Evolutionary conservation across 2,888 invertebrate species (phyloP).

Genomic region (Poecilobothrus nobilitatus): DNA sequence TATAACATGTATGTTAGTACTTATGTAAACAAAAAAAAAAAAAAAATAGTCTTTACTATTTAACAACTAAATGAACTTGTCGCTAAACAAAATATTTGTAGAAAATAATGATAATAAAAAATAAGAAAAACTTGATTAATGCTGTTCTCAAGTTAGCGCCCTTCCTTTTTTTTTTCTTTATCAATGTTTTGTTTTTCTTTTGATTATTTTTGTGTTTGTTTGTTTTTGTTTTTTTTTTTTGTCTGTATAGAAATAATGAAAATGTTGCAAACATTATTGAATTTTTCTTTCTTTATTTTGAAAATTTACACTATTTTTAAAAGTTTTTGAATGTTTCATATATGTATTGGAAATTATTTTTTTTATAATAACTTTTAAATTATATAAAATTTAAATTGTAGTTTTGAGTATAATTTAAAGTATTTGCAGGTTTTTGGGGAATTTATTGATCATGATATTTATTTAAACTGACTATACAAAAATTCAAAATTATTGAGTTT

Average conservation of each 20-base stretch:
- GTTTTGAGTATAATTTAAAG: too few relatives aligned
- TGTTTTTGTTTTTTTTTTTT: background rate
- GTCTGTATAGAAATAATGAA: background rate
- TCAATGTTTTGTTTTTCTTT: background rate
- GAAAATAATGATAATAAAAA: background rate
- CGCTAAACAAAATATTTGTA: background rate
- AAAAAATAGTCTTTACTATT: background rate
- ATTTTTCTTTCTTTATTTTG: background rate
- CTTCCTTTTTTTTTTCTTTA: background rate
- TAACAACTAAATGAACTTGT: constrained; percentile 6
- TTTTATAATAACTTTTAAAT: too few relatives aligned
- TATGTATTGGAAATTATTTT: too few relatives aligned
- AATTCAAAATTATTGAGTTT: too few relatives aligned
- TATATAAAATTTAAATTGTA: too few relatives aligned
- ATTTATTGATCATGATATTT: too few relatives aligned
- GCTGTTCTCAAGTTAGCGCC: constrained; percentile 4
- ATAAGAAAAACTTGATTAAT: background rate
- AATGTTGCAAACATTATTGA: background rate
- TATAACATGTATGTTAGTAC: background rate
- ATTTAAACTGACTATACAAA: too few relatives aligned
- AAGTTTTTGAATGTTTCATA: too few relatives aligned
- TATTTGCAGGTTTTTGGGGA: too few relatives aligned
- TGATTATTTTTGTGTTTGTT: background rate
- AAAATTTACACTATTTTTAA: background rate
- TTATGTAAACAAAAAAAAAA: background rate